phyloP scores from a whole-genome alignment of 2,113 vertebrate genomes.

The Falcunculus frontatus region DNA sequence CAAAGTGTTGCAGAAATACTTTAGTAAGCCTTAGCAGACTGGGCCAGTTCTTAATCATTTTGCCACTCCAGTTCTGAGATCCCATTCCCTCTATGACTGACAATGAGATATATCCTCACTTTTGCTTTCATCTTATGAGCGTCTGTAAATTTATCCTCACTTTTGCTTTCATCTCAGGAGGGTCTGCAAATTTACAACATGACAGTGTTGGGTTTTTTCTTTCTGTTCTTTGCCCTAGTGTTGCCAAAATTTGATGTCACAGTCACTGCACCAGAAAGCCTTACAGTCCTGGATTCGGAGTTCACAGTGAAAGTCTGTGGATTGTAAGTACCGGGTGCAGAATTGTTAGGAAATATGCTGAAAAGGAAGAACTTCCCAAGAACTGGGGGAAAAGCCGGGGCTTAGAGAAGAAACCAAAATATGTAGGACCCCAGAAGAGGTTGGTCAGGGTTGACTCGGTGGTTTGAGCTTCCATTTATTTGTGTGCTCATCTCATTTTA shows the following conservation, averaged over 20 bases:
- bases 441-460: not conserved
- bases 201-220: not conserved
- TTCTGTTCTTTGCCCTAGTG: constrained; percentile 18
- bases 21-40: not conserved
- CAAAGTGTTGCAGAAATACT: not conserved
- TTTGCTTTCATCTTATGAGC: not conserved
- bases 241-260: constrained; percentile 59
- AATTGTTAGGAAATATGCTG: not conserved
- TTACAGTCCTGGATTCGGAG: constrained; percentile 50
- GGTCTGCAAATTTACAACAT: not conserved
- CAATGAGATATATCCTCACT: not conserved
- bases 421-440: not conserved
- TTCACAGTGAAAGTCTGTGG: constrained; percentile 45
- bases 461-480: not conserved
- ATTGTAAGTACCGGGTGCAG: constrained; percentile 36
- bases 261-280: constrained; percentile 21
- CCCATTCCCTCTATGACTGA: not conserved
- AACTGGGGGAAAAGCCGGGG: not conserved
- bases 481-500: not conserved
- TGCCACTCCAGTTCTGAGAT: not conserved
- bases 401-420: not conserved
- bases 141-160: not conserved
- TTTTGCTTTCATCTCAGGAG: not conserved
- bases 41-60: not conserved
- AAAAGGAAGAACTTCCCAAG: not conserved